Evolutionary conservation across 2,797 vertebrate genomes (phyloP).

Genomic region (Centroberyx gerrardi): DNA sequence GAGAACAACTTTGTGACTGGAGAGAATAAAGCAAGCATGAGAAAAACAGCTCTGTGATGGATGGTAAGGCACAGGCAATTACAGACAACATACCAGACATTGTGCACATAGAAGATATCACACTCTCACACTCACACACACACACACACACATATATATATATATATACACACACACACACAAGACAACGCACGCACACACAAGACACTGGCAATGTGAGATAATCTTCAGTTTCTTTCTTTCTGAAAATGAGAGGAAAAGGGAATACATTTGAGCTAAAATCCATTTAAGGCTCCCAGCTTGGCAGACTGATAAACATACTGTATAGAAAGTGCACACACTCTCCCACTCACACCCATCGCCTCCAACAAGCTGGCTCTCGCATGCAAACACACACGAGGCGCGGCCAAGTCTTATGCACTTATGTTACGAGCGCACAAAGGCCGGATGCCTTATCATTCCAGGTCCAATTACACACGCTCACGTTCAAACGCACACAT

Average conservation of each 20-base stretch:
- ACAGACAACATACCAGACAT: constrained; percentile 63
- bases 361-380: constrained; percentile 41
- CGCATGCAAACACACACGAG: constrained; percentile 42
- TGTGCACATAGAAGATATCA: constrained; percentile 42
- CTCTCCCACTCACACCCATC: constrained; percentile 24
- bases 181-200: constrained; percentile 42
- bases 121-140: constrained; percentile 26
- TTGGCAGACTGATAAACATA: constrained; percentile 60
- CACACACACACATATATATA: constrained; percentile 10
- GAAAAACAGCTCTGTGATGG: constrained; percentile 65
- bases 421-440: constrained; percentile 38
- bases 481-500: constrained; percentile 15
- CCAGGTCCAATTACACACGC: constrained; percentile 65
- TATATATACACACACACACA: constrained; percentile 11
- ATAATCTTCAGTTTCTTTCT: constrained; percentile 62
- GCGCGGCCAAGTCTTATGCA: constrained; percentile 44
- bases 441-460: constrained; percentile 46
- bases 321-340: constrained; percentile 37
- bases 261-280: constrained; percentile 51
- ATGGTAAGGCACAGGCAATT: constrained; percentile 71
- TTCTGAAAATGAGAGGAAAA: constrained; percentile 32
- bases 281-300: constrained; percentile 59
- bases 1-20: constrained; percentile 62
- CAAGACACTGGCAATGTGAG: constrained; percentile 62
- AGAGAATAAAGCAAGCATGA: constrained; percentile 51